A percentile compares a stretch with the other conserved stretches of the same genome.
Conservation (phyloP, 53 echinoderm and acorn worm species). For the Holothuria leucospilota region DNA sequence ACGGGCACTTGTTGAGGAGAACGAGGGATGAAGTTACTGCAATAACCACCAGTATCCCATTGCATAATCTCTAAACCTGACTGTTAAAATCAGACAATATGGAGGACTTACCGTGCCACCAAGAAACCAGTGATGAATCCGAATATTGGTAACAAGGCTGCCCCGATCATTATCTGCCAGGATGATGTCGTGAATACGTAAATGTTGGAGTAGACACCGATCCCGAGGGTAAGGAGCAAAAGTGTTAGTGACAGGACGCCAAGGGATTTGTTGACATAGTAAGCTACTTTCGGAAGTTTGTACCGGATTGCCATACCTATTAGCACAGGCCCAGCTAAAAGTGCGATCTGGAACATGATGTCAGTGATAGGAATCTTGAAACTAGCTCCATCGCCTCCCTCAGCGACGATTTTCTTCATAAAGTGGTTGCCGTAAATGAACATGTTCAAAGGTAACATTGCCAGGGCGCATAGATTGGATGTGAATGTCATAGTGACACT, state of each 20-base stretch:
- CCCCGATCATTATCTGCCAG: conserved; percentile 71
- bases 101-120: conserved; percentile 64
- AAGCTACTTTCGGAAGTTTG: conserved; percentile 80
- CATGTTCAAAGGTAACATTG: conserved; percentile 90
- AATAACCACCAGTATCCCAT: no score
- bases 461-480: conserved; percentile 80
- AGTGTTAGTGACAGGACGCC: conserved; percentile 76
- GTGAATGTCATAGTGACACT: conserved; percentile 92
- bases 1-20: no score
- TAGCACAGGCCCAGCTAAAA: conserved; percentile 80
- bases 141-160: conserved; percentile 76
- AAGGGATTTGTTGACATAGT: conserved; percentile 80
- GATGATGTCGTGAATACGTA: conserved; percentile 75
- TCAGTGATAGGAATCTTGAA: conserved; percentile 79
- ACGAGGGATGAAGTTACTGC: no score
- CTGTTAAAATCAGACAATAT: no score
- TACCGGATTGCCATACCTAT: conserved; percentile 82
- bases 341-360: conserved; percentile 85
- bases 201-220: conserved; percentile 81
- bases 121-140: conserved; percentile 86
- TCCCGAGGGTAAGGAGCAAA: conserved; percentile 65
- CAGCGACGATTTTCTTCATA: conserved; percentile 21
- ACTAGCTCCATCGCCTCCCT: conserved; percentile 47
- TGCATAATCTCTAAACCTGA: no score
- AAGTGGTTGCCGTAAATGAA: conserved; percentile 83